Percentiles rank a stretch among this genome's conserved stretches.
These are phyloP conservation scores for Axinella damicornis DNA, from an alignment of 37 sponge, comb jelly and placozoan genomes.

Conservation along the genomic window DNA sequence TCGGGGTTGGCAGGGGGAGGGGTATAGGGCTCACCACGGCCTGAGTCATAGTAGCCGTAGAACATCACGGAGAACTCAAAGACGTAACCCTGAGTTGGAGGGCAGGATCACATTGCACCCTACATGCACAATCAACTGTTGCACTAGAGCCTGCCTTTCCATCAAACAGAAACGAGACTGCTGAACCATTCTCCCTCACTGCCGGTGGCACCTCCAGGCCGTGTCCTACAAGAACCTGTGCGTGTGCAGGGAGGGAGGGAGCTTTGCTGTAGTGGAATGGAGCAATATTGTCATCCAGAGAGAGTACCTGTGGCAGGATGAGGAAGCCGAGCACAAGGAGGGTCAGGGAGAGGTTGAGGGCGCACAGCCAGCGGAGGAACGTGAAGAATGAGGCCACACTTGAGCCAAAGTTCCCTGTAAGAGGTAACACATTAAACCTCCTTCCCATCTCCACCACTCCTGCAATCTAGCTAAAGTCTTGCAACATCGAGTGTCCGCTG, in stretches of 20 bases:
- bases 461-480: too few relatives aligned
- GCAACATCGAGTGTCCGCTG: too few relatives aligned
- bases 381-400: constrained; percentile 84
- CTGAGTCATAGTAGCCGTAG: constrained; percentile 88
- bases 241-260: not conserved
- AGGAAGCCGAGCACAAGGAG: constrained; percentile 55
- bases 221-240: constrained; percentile 40
- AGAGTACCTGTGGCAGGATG: constrained; percentile 78
- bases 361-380: constrained; percentile 82
- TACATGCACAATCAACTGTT: too few relatives aligned
- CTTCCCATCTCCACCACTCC: not conserved
- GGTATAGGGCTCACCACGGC: constrained; percentile 61
- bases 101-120: too few relatives aligned
- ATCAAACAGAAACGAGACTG: constrained; percentile 75
- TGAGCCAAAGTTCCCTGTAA: constrained; percentile 77
- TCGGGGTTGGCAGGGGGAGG: constrained; percentile 62
- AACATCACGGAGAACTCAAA: constrained; percentile 87
- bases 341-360: constrained; percentile 66
- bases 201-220: constrained; percentile 49
- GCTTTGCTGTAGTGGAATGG: too few relatives aligned
- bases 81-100: constrained; percentile 52
- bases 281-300: not conserved
- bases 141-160: constrained; percentile 70
- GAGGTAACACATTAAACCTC: not conserved
- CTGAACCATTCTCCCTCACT: constrained; percentile 43